Conservation (phyloP, 2,888 invertebrate species). For the Neocrepidodera transversa region DNA sequence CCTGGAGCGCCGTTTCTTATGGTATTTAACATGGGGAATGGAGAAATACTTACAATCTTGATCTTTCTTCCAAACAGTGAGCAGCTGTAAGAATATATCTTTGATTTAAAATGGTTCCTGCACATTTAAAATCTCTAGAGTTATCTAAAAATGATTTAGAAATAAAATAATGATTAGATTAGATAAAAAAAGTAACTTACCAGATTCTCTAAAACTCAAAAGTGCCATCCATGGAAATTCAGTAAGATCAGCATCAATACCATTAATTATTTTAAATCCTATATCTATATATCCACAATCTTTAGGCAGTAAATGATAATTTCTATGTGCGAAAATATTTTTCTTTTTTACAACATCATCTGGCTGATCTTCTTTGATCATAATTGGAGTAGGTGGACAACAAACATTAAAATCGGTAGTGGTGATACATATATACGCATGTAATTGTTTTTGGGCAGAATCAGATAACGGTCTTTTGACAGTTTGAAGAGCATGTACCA, state of each 20-base stretch:
- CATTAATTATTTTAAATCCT: conserved; percentile 61
- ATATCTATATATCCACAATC: conserved; percentile 66
- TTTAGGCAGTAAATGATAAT: conserved; percentile 54
- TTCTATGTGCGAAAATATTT: conserved; percentile 57
- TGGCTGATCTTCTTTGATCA: conserved; percentile 1
- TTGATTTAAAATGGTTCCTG: conserved; percentile 64
- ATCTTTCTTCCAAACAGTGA: conserved; percentile 61
- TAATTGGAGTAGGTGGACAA: conserved; percentile 58
- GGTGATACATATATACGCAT: conserved; percentile 56
- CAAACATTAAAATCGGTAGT: conserved; percentile 63
- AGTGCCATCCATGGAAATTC: conserved; percentile 82
- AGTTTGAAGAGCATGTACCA: conserved; percentile 39
- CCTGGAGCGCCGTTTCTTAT: no score
- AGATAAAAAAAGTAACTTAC: conserved; percentile 29
- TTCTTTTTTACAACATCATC: conserved; percentile 33
- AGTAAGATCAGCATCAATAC: conserved; percentile 55
- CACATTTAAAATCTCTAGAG: conserved; percentile 54
- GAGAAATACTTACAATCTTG: conserved; percentile 51
- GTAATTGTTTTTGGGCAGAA: conserved; percentile 34
- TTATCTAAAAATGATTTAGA: no score
- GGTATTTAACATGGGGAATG: no score
- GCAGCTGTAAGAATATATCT: conserved; percentile 68
- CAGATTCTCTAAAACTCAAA: conserved; percentile 60
- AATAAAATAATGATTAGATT: no score
- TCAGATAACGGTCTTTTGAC: conserved; percentile 42